Conservation (phyloP, 2,888 invertebrate species). For the Sylvicola cinctus region DNA sequence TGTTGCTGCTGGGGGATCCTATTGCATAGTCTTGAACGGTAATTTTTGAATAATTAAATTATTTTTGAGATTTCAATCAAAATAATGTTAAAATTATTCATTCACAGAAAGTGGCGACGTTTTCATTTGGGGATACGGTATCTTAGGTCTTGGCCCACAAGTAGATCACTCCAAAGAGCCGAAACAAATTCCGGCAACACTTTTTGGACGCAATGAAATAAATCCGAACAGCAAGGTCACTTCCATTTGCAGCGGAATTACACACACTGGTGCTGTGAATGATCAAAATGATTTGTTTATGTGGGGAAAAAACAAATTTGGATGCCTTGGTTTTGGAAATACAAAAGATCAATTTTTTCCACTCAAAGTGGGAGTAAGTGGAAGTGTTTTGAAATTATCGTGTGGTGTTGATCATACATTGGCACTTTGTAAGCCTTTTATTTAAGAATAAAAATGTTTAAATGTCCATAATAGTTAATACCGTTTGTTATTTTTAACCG, state of each 20-base stretch:
- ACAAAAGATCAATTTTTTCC: slow-evolving; percentile 73
- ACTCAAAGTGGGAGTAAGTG: slow-evolving; percentile 60
- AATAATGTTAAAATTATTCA: slow-evolving; percentile 3
- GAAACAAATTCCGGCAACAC: slow-evolving; percentile 47
- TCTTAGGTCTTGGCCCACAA: slow-evolving; percentile 73
- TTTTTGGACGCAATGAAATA: slow-evolving; percentile 76
- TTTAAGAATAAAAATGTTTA: slow-evolving; percentile 21
- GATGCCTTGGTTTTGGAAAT: slow-evolving; percentile 67
- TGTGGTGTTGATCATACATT: slow-evolving; percentile 78
- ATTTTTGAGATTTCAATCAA: slow-evolving; percentile 5
- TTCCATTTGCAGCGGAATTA: slow-evolving; percentile 49
- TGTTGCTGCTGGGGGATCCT: slow-evolving; percentile 70
- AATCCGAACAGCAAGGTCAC: slow-evolving; percentile 44
- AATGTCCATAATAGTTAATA: too few relatives aligned
- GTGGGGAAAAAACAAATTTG: slow-evolving; percentile 79
- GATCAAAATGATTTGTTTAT: slow-evolving; percentile 65
- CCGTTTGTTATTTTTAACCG: neutral
- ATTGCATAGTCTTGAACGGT: slow-evolving; percentile 70
- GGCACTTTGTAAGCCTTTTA: slow-evolving; percentile 52
- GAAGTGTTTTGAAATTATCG: slow-evolving; percentile 45
- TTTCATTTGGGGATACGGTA: slow-evolving; percentile 86
- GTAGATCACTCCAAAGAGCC: slow-evolving; percentile 45
- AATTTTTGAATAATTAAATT: slow-evolving; percentile 10
- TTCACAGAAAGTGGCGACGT: slow-evolving; percentile 55
- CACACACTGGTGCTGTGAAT: slow-evolving; percentile 63